Base-by-base conservation (phyloP, 2,888 invertebrate genomes). In the Trissoscelio sp. region DNA sequence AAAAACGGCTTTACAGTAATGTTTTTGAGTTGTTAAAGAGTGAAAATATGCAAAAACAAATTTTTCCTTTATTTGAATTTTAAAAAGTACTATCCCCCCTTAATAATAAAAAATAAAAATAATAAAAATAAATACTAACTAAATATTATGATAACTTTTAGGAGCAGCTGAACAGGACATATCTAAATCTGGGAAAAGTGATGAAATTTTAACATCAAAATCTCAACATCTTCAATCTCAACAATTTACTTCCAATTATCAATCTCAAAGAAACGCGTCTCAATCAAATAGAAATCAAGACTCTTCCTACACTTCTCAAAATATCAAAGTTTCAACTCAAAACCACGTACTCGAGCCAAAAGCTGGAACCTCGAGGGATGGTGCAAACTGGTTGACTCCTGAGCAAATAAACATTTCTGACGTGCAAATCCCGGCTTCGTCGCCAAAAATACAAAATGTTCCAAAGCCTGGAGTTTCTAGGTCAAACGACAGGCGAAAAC, bases 361-460 rank as follows among this genome's bases (percentile, higher is more conserved):
- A 46, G 58, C 75, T 9, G 67, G 75, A 16, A 20, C 31, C 9
- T 75, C 75, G n/a, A 48, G 14, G 22, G 44, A 72, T 18, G 22
- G 53, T 14, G 31, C 31, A 12, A n/a, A 11, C 0, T 72, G 60
- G 72, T 16, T 60, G 0, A 11, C 28, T 28, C 44, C 11, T 9
- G 24, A 6, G 1, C 18, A 37, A 22, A 3, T 20, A 20, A 18
- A 46, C 1, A n/a, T 46, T n/a, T 22, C n/a, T 22, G 9, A n/a
- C 6, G 18, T 7, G 6, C 4, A 48, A 16, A 31, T 73, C 7
- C 1, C 20, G 12, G 16, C 58, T 3, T 42, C 57, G 11, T 57
- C 18, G 3, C 42, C 39, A 28, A 66, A 58, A 48, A 1, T 16
- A 9, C 39, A 28, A 11, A 62, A 37, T 14, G 7, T 55, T 0